Base-by-base conservation (phyloP, 2,888 invertebrate genomes). In the Drosophila multiciliata region DNA sequence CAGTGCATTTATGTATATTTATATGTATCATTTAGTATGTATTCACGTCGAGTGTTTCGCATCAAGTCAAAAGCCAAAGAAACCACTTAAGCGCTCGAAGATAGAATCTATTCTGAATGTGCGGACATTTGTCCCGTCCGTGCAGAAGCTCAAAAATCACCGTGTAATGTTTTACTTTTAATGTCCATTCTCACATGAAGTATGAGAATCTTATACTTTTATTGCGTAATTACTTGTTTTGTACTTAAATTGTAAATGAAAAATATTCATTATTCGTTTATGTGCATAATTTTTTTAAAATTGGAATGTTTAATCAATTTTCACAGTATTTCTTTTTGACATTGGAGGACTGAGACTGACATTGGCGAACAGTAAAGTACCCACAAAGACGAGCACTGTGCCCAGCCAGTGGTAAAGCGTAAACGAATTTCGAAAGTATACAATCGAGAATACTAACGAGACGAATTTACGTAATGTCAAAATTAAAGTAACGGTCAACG, bases 381-480 rank as follows among this genome's bases (percentile, higher is more conserved):
- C 99, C 4, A 95, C 92, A 92, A 99, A 99, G 0, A 99, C 99
- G 36, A 98, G 93, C 1, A 95, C 85, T 0, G 98, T 97, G 1
- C 99, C 99, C 23, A 97, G 85, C 97, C 98, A 98, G 92, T 99
- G 99, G 42, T 95, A 95, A 0, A 95, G 15, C 0, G 98, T 99
- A 91, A 99, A 99, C 0, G 97, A 96, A 94, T 99, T 99, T 82
- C 95, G 94, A 91, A 99, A 99, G 93, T 98, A 92, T 52, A 97
- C 83, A 78, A 99, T 98, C 0, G 99, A 99, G 90, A 99, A 96
- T 23, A 99, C 93, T 40, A 99, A 94, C 0, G 98, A 98, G n/a
- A 97, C 94, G 91, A 99, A 99, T 93, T 99, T 99, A 50, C 99
- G 94, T 60, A 99, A 93, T 0, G 99, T 99, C 45, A 99, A 96